Conservation (phyloP, 2,888 invertebrate species). For the Drosophila vallismaia region DNA sequence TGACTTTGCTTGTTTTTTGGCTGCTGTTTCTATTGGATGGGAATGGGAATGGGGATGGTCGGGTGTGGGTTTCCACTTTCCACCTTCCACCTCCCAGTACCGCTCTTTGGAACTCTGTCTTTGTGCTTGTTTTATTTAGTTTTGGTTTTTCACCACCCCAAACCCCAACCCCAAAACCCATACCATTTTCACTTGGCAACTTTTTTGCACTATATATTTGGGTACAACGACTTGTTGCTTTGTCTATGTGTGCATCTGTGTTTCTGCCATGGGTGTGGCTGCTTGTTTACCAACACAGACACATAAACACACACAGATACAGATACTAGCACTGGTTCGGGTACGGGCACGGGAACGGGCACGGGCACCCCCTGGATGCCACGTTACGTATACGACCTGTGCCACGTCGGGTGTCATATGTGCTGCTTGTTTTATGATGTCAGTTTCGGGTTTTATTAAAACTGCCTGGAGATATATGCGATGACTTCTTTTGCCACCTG, state of each 20-base stretch:
- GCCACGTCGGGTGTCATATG: constrained; percentile 67
- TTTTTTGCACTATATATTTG: constrained; percentile 65
- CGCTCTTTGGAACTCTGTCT: constrained; percentile 30
- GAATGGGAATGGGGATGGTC: constrained; percentile 9
- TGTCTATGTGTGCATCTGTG: constrained; percentile 57
- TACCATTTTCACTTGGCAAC: background rate
- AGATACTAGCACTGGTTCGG: constrained; percentile 1
- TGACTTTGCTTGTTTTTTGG: constrained; percentile 46
- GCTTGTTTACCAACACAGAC: constrained; percentile 43
- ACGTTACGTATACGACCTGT: constrained; percentile 75
- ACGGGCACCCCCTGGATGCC: constrained; percentile 6
- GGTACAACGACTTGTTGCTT: constrained; percentile 77
- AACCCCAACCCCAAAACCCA: constrained; percentile 48
- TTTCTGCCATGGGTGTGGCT: constrained; percentile 66
- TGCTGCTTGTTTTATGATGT: constrained; percentile 74
- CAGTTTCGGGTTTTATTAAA: constrained; percentile 79
- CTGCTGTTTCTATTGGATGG: constrained; percentile 43
- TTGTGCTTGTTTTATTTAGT: constrained; percentile 49
- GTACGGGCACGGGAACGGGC: too few relatives aligned
- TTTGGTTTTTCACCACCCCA: constrained; percentile 48
- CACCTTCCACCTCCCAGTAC: background rate
- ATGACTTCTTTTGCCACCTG: constrained; percentile 25
- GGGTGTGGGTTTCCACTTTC: constrained; percentile 16
- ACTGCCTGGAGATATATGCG: constrained; percentile 73
- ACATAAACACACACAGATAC: constrained; percentile 9